Conservation (phyloP, 2,888 invertebrate species). For the Diadegma fenestrale region DNA sequence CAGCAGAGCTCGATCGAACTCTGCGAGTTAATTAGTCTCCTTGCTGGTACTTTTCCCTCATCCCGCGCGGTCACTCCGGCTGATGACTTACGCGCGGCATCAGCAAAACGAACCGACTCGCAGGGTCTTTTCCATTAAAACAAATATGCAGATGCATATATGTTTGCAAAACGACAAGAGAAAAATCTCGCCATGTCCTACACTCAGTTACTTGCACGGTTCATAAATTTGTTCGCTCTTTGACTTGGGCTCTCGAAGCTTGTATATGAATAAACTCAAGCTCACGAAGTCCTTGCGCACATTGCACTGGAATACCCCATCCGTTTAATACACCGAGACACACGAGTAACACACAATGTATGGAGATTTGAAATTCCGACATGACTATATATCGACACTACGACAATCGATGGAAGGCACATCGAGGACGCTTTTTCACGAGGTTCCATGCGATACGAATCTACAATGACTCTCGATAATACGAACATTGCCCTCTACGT, state of each 20-base stretch:
- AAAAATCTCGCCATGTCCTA: constrained; percentile 19
- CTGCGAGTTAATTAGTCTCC: constrained; percentile 17
- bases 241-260: constrained; percentile 31
- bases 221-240: constrained; percentile 61
- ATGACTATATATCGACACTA: constrained; percentile 5
- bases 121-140: not conserved
- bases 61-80: not conserved
- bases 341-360: constrained; percentile 4
- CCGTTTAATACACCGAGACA: constrained; percentile 22
- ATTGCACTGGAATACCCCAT: constrained; percentile 37
- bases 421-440: constrained; percentile 13
- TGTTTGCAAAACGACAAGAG: not conserved
- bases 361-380: constrained; percentile 39
- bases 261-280: constrained; percentile 42
- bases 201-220: constrained; percentile 35
- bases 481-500: not conserved
- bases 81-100: constrained; percentile 4
- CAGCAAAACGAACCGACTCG: not conserved
- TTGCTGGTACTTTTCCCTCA: not conserved
- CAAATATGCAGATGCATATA: not conserved
- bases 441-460: constrained; percentile 18
- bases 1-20: too few species aligned
- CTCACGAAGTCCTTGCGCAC: constrained; percentile 43
- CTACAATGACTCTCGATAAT: constrained; percentile 13
- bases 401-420: constrained; percentile 34